phyloP scores from a whole-genome alignment of 37 sponge, comb jelly and placozoan genomes.

The Lycopodina hypogea region DNA sequence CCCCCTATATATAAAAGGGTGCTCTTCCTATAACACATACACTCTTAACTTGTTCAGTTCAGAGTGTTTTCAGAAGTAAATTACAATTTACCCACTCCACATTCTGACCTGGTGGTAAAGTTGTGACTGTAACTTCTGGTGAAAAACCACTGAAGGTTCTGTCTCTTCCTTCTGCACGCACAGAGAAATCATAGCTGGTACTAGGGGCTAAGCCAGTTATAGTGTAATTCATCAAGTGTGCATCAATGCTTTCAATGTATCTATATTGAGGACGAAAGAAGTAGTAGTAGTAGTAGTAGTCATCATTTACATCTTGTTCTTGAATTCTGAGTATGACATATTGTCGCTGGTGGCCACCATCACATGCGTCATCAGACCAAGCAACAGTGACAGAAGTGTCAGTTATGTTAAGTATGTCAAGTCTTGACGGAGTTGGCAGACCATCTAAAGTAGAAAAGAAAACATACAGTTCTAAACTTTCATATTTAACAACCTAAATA shows the following conservation, averaged over 20 bases:
- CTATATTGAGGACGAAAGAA: not conserved
- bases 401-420: not conserved
- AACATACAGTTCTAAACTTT: not conserved
- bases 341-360: constrained; percentile 23
- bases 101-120: constrained; percentile 12
- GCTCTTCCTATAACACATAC: no score
- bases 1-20: no score
- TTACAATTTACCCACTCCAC: no score
- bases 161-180: constrained; percentile 12
- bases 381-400: constrained; percentile 1
- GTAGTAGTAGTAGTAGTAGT: not conserved
- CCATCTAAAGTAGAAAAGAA: not conserved
- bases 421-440: constrained; percentile 11
- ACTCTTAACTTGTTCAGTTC: no score
- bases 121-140: not conserved
- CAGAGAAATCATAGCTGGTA: constrained; percentile 13
- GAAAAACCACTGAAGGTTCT: constrained; percentile 13
- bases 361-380: constrained; percentile 17
- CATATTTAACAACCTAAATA: no score
- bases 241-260: constrained; percentile 17
- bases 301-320: no score
- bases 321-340: constrained; percentile 5
- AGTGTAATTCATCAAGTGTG: not conserved
- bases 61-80: no score
- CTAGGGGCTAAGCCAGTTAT: not conserved